Base-by-base conservation (phyloP, 2,797 vertebrate genomes). In the Gobionotothen gibberifrons region DNA sequence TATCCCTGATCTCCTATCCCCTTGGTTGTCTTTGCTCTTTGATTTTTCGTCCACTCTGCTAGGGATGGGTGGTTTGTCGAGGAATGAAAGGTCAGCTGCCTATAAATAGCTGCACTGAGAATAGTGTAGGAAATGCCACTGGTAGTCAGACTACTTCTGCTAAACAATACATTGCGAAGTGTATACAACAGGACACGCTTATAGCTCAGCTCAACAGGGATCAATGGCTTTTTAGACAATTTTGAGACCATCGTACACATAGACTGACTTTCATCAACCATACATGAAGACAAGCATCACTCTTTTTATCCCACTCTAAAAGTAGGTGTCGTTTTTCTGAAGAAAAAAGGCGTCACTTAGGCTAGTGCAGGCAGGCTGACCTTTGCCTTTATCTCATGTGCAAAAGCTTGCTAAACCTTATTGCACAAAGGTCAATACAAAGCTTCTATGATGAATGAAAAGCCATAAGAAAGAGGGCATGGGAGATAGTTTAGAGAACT, bases 71-170 rank as follows among this genome's bases (percentile, higher is more conserved):
- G 73, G 58, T 47, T 60, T 58, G 60, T 78, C 2, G 19, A 67
- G 39, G 44, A 82, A 83, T 44, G 32, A 89, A 89, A 91, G 86
- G 89, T 87, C 82, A 90, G 57, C 59, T 64, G 29, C 26, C 85
- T 89, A 90, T 85, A 79, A 74, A 84, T 89, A 89, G 86, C 48
- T 69, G 8, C 54, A 43, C 68, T 64, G 77, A 32, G 55, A 61
- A 74, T 69, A 54, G 19, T 53, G 14, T 8, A 54, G 59, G 65
- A 84, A 84, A 88, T 84, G 72, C 67, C 79, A 70, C 19, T 62
- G 69, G 22, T 79, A 63, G 36, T 62, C 16, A 36, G 36, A 62
- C 12, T 14, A 49, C 32, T 39, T 48, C 32, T 54, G 36, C 36
- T 29, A 52, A 71, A 75, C 62, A 11, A 64, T 56, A 8, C 9